These are phyloP conservation scores for Chelon labrosus DNA, from an alignment of 2,797 vertebrate genomes.

Conservation along the genomic window DNA sequence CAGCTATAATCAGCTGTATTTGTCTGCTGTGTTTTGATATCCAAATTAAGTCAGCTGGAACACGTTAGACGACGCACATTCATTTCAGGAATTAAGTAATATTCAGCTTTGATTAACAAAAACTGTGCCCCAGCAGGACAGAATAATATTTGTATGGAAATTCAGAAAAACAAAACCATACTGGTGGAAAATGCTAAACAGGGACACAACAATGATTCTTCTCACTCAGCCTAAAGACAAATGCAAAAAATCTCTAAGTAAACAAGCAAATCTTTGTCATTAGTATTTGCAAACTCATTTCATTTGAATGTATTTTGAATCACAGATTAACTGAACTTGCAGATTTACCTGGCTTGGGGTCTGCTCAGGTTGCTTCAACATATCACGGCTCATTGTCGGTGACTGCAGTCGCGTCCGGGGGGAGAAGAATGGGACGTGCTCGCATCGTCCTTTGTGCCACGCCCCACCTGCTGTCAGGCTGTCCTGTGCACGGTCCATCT, in stretches of 20 bases:
- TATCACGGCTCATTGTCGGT: slow-evolving; percentile 36
- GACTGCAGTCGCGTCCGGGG: slow-evolving; percentile 16
- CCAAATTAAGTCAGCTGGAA: slow-evolving; percentile 65
- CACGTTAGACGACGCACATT: slow-evolving; percentile 61
- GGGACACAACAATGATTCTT: slow-evolving; percentile 37
- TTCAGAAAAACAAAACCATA: slow-evolving; percentile 54
- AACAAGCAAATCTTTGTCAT: slow-evolving; percentile 70
- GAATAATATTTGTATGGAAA: slow-evolving; percentile 70
- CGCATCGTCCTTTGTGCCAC: slow-evolving; percentile 37
- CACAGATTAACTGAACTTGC: slow-evolving; percentile 33
- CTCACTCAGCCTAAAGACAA: slow-evolving; percentile 51
- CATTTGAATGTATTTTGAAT: slow-evolving; percentile 69
- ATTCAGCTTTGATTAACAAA: slow-evolving; percentile 60
- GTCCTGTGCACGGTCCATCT: slow-evolving; percentile 36
- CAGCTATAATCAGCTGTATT: slow-evolving; percentile 49
- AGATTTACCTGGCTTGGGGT: slow-evolving; percentile 33
- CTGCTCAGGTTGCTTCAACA: slow-evolving; percentile 6
- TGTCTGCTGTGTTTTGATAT: slow-evolving; percentile 51
- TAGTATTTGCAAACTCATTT: slow-evolving; percentile 60
- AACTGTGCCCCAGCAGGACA: slow-evolving; percentile 56
- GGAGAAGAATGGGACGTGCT: slow-evolving; percentile 24
- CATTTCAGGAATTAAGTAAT: slow-evolving; percentile 60
- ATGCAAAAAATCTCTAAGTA: slow-evolving; percentile 60
- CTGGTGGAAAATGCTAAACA: slow-evolving; percentile 58
- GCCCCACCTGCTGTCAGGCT: slow-evolving; percentile 36